Base-by-base conservation (phyloP, 2,888 invertebrate species). In the Choristoneura rosaceana region DNA sequence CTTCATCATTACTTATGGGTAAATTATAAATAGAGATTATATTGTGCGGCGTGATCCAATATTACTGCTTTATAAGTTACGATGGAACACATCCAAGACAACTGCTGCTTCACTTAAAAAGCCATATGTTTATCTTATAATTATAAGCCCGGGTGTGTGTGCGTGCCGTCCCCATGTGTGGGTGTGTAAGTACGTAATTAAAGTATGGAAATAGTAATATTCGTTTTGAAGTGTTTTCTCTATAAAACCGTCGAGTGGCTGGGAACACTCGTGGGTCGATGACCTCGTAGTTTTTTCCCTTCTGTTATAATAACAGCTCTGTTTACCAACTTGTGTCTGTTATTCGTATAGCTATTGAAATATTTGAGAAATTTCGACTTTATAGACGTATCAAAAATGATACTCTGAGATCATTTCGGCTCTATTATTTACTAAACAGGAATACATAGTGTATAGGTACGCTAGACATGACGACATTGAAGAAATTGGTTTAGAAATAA, bases 141-240 rank as follows among this genome's bases (percentile, higher is more conserved):
- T 87, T 88, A 88, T 84, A 81, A 74, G 64, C 66, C 63, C 69
- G 70, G 68, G 74, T 66, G 74, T 76, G 76, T 80, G 76, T 82
- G 84, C 82, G 85, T 84, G 84, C 79, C 80, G 34, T 80, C 77
- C 71, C 76, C 78, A 76, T 82, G 84, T 90, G 90, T 88, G 89
- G 87, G 90, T 87, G 88, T 86, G 78, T 86, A 84, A 87, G 90
- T 89, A 84, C 85, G 88, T 90, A 92, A 93, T 93, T 92, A 92
- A 92, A 91, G 90, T 90, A 92, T 93, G 90, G 92, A 92, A 92
- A 93, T 93, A 93, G 93, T 93, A 90, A 91, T 92, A 92, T 93
- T 86, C 88, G 86, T 91, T 93, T 93, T 93, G 90, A 93, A 93
- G 93, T 93, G 93, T 93, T 93, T 93, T 93, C 91, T 86, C 91